Evolutionary conservation across 2,113 vertebrate genomes (phyloP).

Genomic region (Coptodon bakossiorum): DNA sequence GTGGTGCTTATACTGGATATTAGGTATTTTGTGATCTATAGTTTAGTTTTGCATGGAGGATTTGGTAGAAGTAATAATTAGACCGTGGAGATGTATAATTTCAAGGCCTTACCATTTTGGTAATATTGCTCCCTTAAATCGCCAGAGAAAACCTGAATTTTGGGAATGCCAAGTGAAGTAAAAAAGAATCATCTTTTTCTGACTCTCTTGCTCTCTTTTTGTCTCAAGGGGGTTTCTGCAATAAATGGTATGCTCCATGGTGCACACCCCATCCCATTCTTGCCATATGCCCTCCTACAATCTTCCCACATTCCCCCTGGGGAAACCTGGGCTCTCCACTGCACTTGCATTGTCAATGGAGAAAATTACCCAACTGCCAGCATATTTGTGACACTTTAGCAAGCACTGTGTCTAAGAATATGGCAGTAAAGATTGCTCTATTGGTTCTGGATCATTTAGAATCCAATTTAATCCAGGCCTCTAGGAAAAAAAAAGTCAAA

Average conservation of each 20-base stretch:
- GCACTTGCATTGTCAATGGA: slow-evolving; percentile 28
- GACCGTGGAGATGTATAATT: not conserved
- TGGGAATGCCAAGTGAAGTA: slow-evolving; percentile 15
- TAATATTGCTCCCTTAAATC: not conserved
- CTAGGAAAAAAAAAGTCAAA: slow-evolving; percentile 42
- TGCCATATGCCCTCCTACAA: slow-evolving; percentile 59
- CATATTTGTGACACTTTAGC: slow-evolving; percentile 59
- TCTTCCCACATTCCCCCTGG: slow-evolving; percentile 51
- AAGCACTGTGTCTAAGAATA: slow-evolving; percentile 51
- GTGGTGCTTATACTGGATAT: not conserved
- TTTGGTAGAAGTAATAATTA: slow-evolving; percentile 25
- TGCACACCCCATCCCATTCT: slow-evolving; percentile 30
- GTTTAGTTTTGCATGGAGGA: not conserved
- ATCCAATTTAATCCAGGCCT: slow-evolving; percentile 73
- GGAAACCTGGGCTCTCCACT: slow-evolving; percentile 46
- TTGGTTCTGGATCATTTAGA: slow-evolving; percentile 78
- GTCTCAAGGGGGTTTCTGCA: slow-evolving; percentile 46
- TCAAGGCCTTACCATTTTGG: slow-evolving; percentile 14
- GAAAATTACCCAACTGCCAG: slow-evolving; percentile 59
- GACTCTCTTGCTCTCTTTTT: slow-evolving; percentile 20
- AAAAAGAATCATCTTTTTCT: slow-evolving; percentile 51
- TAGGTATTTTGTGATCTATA: not conserved
- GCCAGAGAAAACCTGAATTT: slow-evolving; percentile 14
- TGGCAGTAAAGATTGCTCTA: slow-evolving; percentile 69
- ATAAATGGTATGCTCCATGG: slow-evolving; percentile 47